These are phyloP conservation scores for Promerops cafer DNA, from an alignment of 2,113 vertebrate genomes.

Conservation along the genomic window DNA sequence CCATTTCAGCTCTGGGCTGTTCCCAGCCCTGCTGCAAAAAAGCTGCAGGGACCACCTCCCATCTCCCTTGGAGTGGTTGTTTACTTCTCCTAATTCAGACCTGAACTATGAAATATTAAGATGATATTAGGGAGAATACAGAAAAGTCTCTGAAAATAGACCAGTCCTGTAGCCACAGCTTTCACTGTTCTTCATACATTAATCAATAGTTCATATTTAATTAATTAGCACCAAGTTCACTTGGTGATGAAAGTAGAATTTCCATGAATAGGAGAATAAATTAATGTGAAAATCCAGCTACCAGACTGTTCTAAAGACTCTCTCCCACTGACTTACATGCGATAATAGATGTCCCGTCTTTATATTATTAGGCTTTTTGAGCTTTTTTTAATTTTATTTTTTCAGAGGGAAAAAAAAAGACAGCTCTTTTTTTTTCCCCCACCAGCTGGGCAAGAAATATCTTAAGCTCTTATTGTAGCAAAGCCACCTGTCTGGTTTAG, in stretches of 20 bases:
- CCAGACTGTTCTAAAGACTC: not conserved
- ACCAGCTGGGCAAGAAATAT: not conserved
- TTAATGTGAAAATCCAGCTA: constrained; percentile 19
- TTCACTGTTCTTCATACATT: constrained; percentile 46
- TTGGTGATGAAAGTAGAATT: constrained; percentile 55
- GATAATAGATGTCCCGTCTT: constrained; percentile 29
- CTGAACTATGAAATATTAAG: not conserved
- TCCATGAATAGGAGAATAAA: constrained; percentile 38
- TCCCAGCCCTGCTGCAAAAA: not conserved
- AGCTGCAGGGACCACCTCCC: not conserved
- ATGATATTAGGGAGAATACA: constrained; percentile 2
- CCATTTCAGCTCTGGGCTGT: not conserved
- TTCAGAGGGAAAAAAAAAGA: not conserved
- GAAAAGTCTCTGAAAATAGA: constrained; percentile 49
- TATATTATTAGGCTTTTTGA: not conserved
- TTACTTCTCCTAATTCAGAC: not conserved
- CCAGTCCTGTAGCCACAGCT: not conserved
- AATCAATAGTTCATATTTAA: constrained; percentile 62
- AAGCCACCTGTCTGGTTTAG: not conserved
- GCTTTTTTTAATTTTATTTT: constrained; percentile 13
- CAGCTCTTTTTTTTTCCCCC: not conserved
- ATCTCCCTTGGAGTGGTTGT: not conserved
- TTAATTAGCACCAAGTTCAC: constrained; percentile 51
- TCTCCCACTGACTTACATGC: not conserved
- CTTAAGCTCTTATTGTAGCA: not conserved